phyloP scores from a whole-genome alignment of 2,888 invertebrate genomes.

The Andrena chrysosceles region DNA sequence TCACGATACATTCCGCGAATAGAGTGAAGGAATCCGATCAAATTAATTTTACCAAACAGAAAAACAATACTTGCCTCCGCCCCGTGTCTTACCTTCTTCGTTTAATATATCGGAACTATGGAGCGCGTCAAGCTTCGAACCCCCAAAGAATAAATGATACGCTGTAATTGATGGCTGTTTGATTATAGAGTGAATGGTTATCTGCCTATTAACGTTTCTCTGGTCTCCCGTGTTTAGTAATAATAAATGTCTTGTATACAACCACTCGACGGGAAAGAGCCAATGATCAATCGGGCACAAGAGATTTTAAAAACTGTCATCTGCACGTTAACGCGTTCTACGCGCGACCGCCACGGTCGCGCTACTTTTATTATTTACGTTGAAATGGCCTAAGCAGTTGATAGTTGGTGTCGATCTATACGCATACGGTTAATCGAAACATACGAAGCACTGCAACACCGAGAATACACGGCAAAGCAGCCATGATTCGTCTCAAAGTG shows the following conservation, averaged over 20 bases:
- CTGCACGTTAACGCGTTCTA: conserved; percentile 33
- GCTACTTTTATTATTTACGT: conserved; percentile 38
- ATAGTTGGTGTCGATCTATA: conserved; percentile 54
- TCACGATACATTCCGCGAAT: conserved; percentile 59
- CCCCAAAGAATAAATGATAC: conserved; percentile 36
- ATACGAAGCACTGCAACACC: conserved; percentile 20
- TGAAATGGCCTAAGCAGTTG: conserved; percentile 58
- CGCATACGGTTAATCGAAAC: conserved; percentile 38
- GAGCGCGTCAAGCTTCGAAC: conserved; percentile 47
- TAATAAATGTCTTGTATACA: conserved; percentile 43
- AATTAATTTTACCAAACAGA: conserved; percentile 41
- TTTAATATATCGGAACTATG: conserved; percentile 28
- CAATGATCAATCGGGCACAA: conserved; percentile 31
- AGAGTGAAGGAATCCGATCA: conserved; percentile 32
- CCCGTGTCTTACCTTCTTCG: conserved; percentile 26
- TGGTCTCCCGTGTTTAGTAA: conserved; percentile 50
- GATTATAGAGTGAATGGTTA: conserved; percentile 64
- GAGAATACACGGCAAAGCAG: conserved; percentile 19
- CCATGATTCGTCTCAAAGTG: conserved; percentile 32
- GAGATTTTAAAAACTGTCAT: conserved; percentile 27
- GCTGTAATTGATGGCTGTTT: conserved; percentile 62
- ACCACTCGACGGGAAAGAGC: conserved; percentile 12
- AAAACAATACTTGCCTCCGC: neutral
- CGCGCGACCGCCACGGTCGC: conserved; percentile 5
- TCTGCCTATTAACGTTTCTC: conserved; percentile 45